Percentiles rank a stretch among this genome's conserved stretches.
phyloP scores from a whole-genome alignment of 1,140 invertebrate species.

The Cephus cinctus region DNA sequence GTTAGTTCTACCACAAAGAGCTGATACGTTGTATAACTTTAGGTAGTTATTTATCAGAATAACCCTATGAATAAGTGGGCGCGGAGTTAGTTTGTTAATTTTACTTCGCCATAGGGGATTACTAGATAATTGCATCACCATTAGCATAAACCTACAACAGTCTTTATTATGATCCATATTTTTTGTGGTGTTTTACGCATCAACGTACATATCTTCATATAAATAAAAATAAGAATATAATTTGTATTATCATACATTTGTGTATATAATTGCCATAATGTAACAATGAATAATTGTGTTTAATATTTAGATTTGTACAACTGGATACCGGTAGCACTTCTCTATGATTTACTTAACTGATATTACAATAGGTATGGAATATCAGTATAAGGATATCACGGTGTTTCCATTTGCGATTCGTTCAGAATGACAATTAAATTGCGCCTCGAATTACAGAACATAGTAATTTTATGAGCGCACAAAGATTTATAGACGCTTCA shows the following conservation, averaged over 20 bases:
- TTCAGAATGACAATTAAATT: conserved; percentile 24
- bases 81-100: no score
- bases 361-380: conserved; percentile 26
- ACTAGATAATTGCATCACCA: no score
- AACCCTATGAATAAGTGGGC: no score
- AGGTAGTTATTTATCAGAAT: no score
- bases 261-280: conserved; percentile 40
- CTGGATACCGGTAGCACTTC: conserved; percentile 24
- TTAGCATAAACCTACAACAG: conserved; percentile 41
- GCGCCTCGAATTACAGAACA: conserved; percentile 10
- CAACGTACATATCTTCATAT: conserved; percentile 37
- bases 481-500: conserved; percentile 17
- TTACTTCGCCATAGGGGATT: no score
- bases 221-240: conserved; percentile 50
- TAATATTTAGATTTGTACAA: conserved; percentile 44
- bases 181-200: conserved; percentile 36
- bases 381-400: no score
- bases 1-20: no score
- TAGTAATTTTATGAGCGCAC: conserved; percentile 19
- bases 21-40: no score
- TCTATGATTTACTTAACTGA: conserved; percentile 21
- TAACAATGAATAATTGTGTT: conserved; percentile 44
- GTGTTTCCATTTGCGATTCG: no score
- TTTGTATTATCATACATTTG: conserved; percentile 42
- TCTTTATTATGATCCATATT: conserved; percentile 47